Conservation (phyloP, 1,140 invertebrate species). For the Penaeus indicus region DNA sequence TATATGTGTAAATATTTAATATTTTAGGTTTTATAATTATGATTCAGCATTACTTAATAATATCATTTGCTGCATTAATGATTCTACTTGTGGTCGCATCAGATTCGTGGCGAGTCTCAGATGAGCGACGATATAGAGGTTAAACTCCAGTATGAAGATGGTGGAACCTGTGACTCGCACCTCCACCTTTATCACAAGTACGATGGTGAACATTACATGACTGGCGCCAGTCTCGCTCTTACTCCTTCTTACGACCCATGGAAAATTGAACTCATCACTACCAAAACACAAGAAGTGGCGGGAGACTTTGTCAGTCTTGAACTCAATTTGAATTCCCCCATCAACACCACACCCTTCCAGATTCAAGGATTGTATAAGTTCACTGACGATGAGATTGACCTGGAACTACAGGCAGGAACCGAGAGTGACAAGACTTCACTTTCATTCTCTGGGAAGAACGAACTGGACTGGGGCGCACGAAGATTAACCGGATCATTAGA, state of each 20-base stretch:
- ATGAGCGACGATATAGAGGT: conserved; percentile 34
- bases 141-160: conserved; percentile 43
- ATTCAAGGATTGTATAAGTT: conserved; percentile 10
- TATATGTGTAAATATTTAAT: no score
- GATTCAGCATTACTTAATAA: no score
- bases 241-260: conserved; percentile 30
- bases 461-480: background rate
- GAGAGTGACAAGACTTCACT: background rate
- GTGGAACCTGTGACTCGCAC: conserved; percentile 41
- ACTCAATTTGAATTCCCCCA: conserved; percentile 15
- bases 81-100: background rate
- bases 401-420: background rate
- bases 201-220: conserved; percentile 25
- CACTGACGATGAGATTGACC: conserved; percentile 2
- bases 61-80: no score
- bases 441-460: conserved; percentile 20
- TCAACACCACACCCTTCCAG: conserved; percentile 28
- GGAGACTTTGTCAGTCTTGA: background rate
- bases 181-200: conserved; percentile 41
- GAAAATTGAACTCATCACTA: conserved; percentile 20
- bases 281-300: background rate
- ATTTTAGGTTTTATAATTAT: no score
- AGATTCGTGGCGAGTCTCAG: conserved; percentile 52
- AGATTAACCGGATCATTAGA: conserved; percentile 10
- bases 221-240: conserved; percentile 12